Base-by-base conservation (phyloP, 2,797 vertebrate species). In the Scleropages formosus region DNA sequence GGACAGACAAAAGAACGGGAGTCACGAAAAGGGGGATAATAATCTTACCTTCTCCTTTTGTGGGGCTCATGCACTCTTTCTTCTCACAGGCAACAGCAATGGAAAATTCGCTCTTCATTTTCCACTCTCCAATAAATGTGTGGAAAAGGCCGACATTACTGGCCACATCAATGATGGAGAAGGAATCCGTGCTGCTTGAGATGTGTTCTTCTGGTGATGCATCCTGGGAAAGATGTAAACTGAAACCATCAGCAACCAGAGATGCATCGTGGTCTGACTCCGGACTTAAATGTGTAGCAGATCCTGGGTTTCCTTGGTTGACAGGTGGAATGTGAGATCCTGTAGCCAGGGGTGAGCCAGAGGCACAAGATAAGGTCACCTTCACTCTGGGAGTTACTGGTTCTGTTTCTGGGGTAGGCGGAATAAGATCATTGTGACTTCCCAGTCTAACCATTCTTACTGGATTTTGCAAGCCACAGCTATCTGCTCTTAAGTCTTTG, bases 111-210 rank as follows among this genome's bases (percentile, higher is more conserved):
- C 85, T 89, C 84, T 95, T 94, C 46, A 87, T 90, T 81, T 86
- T 92, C 98, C 96, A 99, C 79, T 99, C 98, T 18, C 88, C 84
- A 60, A 97, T 44, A 77, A 99, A 99, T 0, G 94, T 96, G 80
- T 92, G 82, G 74, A 99, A 99, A 64, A 98, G 95, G 56, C 74
- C 78, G 78, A 84, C 89, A 86, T 98, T 82, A 0, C 97, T 95
- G 20, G 94, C 95, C 80, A 99, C 96, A 18, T 99, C 97, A 60
- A 99, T 95, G 80, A 99, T 94, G 61, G 93, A 89, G 84, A 98
- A 95, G 27, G 74, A 82, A 73, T 93, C 92, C 0, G 90, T 84
- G 85, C 87, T 93, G 86, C 87, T 89, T 4, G 91, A 85, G 74
- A 81, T 27, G 62, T 82, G 72, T 61, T 81, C 80, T 18, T 83